Evolutionary conservation across 2,797 vertebrate species (phyloP).

Genomic region (Parauchenoglanis ngamensis): DNA sequence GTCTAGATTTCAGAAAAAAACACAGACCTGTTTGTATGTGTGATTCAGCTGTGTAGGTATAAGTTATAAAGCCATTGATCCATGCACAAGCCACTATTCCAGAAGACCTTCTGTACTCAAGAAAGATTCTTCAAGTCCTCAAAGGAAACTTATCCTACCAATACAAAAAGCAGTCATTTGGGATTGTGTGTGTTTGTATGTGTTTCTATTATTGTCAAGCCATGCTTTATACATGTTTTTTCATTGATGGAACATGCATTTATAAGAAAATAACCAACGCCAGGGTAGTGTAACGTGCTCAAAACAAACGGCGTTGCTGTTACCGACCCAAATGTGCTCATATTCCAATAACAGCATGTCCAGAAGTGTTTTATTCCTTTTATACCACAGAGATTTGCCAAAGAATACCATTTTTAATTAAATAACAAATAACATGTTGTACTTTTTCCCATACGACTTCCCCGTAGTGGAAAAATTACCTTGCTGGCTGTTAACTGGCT

Average conservation of each 20-base stretch:
- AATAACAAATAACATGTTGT: neutral
- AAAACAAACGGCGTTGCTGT: neutral
- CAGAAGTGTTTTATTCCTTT: neutral
- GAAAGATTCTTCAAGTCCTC: constrained; percentile 26
- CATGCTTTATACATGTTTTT: neutral
- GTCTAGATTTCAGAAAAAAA: neutral
- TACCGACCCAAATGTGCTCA: neutral
- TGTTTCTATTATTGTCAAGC: neutral
- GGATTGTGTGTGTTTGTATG: constrained; percentile 9
- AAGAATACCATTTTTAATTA: neutral
- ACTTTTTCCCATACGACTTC: neutral
- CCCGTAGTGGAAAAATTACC: neutral
- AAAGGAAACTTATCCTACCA: constrained; percentile 36
- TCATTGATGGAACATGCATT: neutral
- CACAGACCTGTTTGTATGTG: neutral
- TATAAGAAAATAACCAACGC: neutral
- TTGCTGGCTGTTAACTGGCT: neutral
- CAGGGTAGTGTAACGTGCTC: neutral
- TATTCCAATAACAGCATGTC: neutral
- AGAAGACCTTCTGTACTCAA: constrained; percentile 32
- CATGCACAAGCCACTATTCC: constrained; percentile 16
- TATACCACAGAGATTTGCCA: too few relatives aligned
- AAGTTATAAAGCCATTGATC: neutral
- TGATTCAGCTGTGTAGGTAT: neutral
- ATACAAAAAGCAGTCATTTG: constrained; percentile 11